phyloP scores from a whole-genome alignment of 2,888 invertebrate genomes.

The Horisme vitalbata region DNA sequence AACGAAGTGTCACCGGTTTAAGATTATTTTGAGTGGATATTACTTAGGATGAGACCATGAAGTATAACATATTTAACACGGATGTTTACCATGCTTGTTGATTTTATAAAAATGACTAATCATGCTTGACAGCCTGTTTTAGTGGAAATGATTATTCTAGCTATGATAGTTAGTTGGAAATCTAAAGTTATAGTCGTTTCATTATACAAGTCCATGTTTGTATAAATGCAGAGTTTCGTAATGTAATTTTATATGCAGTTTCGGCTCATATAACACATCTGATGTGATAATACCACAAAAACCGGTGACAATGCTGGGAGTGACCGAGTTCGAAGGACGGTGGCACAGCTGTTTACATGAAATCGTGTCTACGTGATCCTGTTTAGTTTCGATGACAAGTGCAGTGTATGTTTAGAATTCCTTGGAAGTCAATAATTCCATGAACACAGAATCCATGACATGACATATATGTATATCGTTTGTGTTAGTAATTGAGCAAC shows the following conservation, averaged over 20 bases:
- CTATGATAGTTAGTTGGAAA: not conserved
- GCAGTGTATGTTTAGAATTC: constrained; percentile 12
- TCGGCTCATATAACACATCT: constrained; percentile 35
- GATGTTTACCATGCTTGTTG: not conserved
- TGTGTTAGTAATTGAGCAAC: no score
- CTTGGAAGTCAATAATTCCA: constrained; percentile 1
- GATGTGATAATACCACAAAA: constrained; percentile 37
- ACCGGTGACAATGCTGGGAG: constrained; percentile 43
- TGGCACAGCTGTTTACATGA: constrained; percentile 24
- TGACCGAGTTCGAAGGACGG: constrained; percentile 39
- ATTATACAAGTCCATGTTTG: constrained; percentile 16
- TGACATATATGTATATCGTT: not conserved
- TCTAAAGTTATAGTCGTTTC: no score
- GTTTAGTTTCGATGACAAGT: constrained; percentile 15
- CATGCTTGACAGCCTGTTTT: no score
- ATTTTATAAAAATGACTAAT: no score
- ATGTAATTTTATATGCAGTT: constrained; percentile 18
- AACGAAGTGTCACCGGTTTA: no score
- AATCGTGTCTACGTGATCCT: constrained; percentile 21
- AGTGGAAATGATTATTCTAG: no score
- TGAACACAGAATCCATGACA: constrained; percentile 6
- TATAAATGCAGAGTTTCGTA: constrained; percentile 16
- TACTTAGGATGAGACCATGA: no score
- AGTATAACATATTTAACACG: no score
- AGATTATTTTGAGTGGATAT: no score